Evolutionary conservation across 1,140 invertebrate genomes (phyloP), one percentile per base, ranked within the genome.

Genomic region (Bilobella aurantiaca): DNA sequence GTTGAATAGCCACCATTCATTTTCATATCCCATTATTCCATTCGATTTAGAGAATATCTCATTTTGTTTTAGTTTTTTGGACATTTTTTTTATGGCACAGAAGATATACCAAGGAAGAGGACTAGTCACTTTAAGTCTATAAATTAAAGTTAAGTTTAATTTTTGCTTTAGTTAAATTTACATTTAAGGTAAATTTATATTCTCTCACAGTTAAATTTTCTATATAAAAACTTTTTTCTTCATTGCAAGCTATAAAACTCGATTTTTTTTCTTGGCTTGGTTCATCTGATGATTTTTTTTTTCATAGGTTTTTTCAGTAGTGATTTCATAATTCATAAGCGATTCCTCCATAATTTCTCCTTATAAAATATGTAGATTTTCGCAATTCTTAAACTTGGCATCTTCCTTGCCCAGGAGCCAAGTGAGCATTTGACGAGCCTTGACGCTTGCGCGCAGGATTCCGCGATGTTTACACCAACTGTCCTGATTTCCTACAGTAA

Each of bases 351-450:
- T 61, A 14, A 12, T 61, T 61, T 61, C 27, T 61, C 59, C 76
- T 84, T 85, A 89, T 72, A 91, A 81, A 70, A 90, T 87, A 74
- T 91, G 85, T 42, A 92, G 80, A 73, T 92, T 91, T 80, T 91
- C 90, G 80, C 89, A 92, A 77, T 91, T 89, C 78, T 91, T 91
- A 78, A 91, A 90, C 78, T 91, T 91, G 47, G 88, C 85, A 77
- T 91, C 89, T 75, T 91, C 89, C 74, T 91, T 91, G 47, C 89
- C 89, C 75, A 93, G 87, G 25, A 93, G 84, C 88, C 89, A 91
- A 14, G 89, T 91, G 63, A 93, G 82, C 86, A 91, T 89, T 77
- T 91, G 89, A 47, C 89, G 79, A 0, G 89, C 90, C 75, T 91
- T 91, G 86, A 91, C 89, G 74, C 87, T 90, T 0, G 88, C 89